Percentiles rank a stretch among this genome's conserved stretches.
Conservation (phyloP, 2,888 invertebrate species). For the Leptinotarsa peninsularis region DNA sequence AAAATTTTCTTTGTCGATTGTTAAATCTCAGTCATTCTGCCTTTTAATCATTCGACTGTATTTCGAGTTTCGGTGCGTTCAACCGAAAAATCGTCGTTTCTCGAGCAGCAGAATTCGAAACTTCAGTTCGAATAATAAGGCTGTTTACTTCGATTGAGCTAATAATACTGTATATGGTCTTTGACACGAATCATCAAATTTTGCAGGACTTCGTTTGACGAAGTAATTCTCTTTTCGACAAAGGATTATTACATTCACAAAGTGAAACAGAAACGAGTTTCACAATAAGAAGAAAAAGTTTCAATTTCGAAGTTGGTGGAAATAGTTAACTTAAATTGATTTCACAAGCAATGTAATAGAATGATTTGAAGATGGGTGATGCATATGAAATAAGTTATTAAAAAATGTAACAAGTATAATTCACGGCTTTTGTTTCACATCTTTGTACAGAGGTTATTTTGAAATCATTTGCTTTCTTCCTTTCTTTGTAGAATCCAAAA, state of each 20-base stretch:
- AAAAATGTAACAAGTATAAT: too few species aligned
- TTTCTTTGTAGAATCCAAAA: too few species aligned
- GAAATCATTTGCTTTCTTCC: too few species aligned
- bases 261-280: too few species aligned
- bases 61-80: conserved; percentile 30
- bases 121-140: conserved; percentile 34
- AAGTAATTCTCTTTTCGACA: background rate
- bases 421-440: too few species aligned
- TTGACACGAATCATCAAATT: conserved; percentile 3
- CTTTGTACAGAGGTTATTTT: too few species aligned
- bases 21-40: conserved; percentile 30
- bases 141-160: conserved; percentile 9
- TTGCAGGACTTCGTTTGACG: background rate
- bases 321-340: too few species aligned
- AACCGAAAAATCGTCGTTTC: conserved; percentile 34
- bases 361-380: too few species aligned
- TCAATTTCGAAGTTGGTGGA: too few species aligned
- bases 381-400: too few species aligned
- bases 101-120: conserved; percentile 30
- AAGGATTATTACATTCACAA: background rate
- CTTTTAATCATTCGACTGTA: conserved; percentile 38
- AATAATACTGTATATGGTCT: conserved; percentile 1
- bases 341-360: too few species aligned
- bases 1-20: conserved; percentile 31
- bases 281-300: too few species aligned